Evolutionary conservation across 2,797 vertebrate species (phyloP).

Genomic region (Erpetoichthys calabaricus): DNA sequence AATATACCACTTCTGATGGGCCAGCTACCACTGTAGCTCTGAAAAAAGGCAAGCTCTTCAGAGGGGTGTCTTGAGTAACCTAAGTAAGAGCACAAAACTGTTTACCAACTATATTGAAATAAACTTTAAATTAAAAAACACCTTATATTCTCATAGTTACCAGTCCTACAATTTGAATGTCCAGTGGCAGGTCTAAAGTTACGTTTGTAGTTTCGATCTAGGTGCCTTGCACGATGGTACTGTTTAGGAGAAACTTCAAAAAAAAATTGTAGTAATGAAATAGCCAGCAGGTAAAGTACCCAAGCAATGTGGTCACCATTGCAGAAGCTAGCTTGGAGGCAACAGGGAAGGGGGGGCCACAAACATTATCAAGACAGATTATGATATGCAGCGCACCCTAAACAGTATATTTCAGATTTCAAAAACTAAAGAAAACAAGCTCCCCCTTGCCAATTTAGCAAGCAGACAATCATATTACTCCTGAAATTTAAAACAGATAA

Average conservation of each 20-base stretch:
- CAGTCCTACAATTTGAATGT: conserved; percentile 40
- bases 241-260: conserved; percentile 31
- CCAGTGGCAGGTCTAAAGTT: conserved; percentile 32
- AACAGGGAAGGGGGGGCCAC: too few relatives aligned
- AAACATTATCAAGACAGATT: too few relatives aligned
- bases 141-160: conserved; percentile 30
- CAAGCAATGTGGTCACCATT: too few relatives aligned
- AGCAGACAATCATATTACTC: too few relatives aligned
- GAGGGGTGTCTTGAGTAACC: conserved; percentile 54
- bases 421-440: too few relatives aligned
- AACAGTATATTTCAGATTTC: too few relatives aligned
- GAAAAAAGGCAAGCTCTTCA: conserved; percentile 54
- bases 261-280: conserved; percentile 6
- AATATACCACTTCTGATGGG: conserved; percentile 50
- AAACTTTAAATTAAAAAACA: background rate
- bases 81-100: conserved; percentile 50
- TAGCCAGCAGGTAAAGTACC: too few relatives aligned
- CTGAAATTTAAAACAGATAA: too few relatives aligned
- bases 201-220: conserved; percentile 29
- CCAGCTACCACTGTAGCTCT: conserved; percentile 49
- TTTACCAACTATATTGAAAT: conserved; percentile 15
- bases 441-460: too few relatives aligned
- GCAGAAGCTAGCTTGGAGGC: too few relatives aligned
- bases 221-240: conserved; percentile 35
- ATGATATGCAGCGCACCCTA: too few relatives aligned